phyloP scores from a whole-genome alignment of 2,797 vertebrate genomes.

The Cichlasoma orientale region DNA sequence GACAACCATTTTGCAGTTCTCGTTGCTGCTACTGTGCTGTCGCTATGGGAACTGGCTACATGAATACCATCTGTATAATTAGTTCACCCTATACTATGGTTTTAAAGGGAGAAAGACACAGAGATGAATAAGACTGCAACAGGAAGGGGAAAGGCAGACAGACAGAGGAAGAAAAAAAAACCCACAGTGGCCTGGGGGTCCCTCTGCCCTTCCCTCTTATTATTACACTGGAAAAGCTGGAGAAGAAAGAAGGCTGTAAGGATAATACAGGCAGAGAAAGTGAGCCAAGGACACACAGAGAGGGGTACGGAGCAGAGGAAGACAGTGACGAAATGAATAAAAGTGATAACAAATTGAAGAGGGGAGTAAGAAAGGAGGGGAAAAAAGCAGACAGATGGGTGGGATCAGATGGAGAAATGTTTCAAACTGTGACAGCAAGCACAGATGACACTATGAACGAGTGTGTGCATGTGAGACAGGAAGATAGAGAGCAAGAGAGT shows the following conservation, averaged over 20 bases:
- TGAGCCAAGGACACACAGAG: constrained; percentile 25
- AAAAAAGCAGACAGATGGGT: constrained; percentile 3
- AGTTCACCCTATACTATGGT: constrained; percentile 4
- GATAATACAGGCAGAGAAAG: not conserved
- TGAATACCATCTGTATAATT: constrained; percentile 65
- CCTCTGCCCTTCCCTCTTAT: constrained; percentile 20
- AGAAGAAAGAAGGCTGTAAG: not conserved
- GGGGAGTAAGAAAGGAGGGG: not conserved
- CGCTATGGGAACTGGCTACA: constrained; percentile 67
- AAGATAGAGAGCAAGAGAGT: not conserved
- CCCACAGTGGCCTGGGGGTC: constrained; percentile 11
- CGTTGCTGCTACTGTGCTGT: constrained; percentile 44
- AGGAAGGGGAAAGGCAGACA: not conserved
- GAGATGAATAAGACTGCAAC: constrained; percentile 35
- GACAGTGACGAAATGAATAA: constrained; percentile 2
- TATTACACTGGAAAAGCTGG: constrained; percentile 22
- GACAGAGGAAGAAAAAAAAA: not conserved
- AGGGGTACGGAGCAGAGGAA: not conserved
- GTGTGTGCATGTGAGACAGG: constrained; percentile 2
- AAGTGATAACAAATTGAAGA: not conserved
- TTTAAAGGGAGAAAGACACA: constrained; percentile 39
- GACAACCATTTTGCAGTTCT: constrained; percentile 36
- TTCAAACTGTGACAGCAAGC: constrained; percentile 6
- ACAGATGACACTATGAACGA: constrained; percentile 4
- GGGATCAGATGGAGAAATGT: constrained; percentile 1